These are phyloP conservation scores for Cremastobaeus sp. DNA, from an alignment of 2,888 invertebrate genomes.

Conservation along the genomic window DNA sequence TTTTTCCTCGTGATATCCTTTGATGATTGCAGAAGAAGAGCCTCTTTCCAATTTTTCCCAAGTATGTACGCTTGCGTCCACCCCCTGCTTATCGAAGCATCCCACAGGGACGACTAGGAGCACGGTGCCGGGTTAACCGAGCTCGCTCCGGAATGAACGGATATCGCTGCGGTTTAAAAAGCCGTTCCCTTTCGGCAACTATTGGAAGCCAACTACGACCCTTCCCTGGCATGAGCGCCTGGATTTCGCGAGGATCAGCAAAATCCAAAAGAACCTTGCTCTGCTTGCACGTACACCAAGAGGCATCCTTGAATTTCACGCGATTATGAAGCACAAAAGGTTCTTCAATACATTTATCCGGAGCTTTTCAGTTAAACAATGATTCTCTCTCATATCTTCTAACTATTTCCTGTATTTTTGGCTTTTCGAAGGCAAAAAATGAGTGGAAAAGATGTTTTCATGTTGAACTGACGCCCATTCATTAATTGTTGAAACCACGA, in stretches of 20 bases:
- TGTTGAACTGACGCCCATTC: too few relatives aligned
- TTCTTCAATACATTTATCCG: constrained; percentile 31
- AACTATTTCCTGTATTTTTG: too few relatives aligned
- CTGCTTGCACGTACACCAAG: constrained; percentile 58
- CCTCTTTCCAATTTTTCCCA: constrained; percentile 59
- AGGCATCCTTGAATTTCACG: constrained; percentile 52
- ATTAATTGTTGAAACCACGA: too few relatives aligned
- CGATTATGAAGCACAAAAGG: constrained; percentile 52
- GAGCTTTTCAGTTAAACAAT: constrained; percentile 27
- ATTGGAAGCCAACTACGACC: constrained; percentile 67
- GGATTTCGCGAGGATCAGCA: constrained; percentile 77
- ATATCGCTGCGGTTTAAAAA: constrained; percentile 78
- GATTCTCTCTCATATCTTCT: too few relatives aligned
- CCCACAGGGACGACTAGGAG: constrained; percentile 64
- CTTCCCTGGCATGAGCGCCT: constrained; percentile 64
- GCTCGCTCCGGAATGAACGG: constrained; percentile 69
- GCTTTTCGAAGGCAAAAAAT: too few relatives aligned
- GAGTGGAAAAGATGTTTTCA: too few relatives aligned
- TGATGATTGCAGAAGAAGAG: constrained; percentile 61
- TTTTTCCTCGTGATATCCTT: constrained; percentile 37
- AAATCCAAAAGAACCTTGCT: constrained; percentile 67
- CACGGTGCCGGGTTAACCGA: constrained; percentile 58
- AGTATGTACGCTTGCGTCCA: constrained; percentile 49
- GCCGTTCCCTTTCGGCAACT: constrained; percentile 68
- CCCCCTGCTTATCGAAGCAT: constrained; percentile 66